Conservation (phyloP, 2,113 vertebrate species). For the Phocoena phocoena region DNA sequence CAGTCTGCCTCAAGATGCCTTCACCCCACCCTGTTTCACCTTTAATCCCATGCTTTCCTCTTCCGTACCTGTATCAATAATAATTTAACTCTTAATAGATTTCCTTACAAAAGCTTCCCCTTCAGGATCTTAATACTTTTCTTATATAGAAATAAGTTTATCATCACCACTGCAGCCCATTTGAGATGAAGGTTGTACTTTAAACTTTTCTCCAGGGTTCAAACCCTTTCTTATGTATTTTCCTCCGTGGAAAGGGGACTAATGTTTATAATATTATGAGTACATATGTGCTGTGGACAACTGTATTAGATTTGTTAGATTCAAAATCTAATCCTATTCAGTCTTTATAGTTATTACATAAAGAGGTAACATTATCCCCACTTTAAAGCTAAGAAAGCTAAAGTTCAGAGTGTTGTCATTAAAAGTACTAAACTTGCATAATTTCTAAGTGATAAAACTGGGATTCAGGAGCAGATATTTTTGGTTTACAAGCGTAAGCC, state of each 20-base stretch:
- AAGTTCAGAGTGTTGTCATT: not conserved
- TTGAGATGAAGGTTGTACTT: not conserved
- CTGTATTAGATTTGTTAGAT: not conserved
- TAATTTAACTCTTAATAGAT: not conserved
- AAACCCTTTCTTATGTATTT: not conserved
- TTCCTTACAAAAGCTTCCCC: not conserved
- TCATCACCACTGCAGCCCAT: not conserved
- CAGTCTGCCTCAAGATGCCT: not conserved
- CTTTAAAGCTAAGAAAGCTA: not conserved
- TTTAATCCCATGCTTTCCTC: not conserved
- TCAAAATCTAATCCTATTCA: not conserved
- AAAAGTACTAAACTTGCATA: not conserved
- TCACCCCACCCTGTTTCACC: not conserved
- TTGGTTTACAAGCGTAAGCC: not conserved
- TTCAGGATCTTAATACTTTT: not conserved
- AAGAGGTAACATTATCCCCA: not conserved
- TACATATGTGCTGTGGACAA: not conserved
- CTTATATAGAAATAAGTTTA: not conserved
- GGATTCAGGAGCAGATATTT: not conserved
- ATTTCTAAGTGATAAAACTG: not conserved
- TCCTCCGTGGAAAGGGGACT: not conserved
- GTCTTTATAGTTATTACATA: not conserved
- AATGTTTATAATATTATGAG: not conserved
- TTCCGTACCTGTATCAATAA: not conserved
- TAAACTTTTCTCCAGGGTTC: not conserved